Conservation (phyloP, 2,113 vertebrate genomes). For the Murina feae region DNA sequence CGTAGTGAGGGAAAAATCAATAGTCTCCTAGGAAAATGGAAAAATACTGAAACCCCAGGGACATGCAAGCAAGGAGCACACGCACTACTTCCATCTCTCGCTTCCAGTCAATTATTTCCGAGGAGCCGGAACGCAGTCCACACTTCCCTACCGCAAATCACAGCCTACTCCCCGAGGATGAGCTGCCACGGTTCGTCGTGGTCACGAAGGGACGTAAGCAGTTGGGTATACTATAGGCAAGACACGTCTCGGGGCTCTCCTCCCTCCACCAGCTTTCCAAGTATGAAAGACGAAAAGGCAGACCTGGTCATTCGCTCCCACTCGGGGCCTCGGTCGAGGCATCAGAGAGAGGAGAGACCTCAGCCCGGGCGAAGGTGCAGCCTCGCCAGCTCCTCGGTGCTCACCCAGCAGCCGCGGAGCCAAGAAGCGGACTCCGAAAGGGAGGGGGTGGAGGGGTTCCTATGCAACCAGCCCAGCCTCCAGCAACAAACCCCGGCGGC, state of each 20-base stretch:
- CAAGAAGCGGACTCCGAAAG: not conserved
- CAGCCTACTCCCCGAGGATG: not conserved
- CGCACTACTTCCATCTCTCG: not conserved
- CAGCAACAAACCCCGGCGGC: rapidly evolving
- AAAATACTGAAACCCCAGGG: not conserved
- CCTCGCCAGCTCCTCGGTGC: not conserved
- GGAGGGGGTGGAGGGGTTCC: rapidly evolving
- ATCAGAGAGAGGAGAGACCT: not conserved
- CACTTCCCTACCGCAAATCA: not conserved
- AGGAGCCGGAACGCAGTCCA: not conserved
- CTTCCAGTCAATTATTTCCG: not conserved
- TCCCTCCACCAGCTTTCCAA: not conserved
- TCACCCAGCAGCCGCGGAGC: not conserved
- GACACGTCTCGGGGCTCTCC: not conserved
- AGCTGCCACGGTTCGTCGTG: too few species aligned
- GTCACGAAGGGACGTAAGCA: not conserved
- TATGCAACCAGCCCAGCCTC: rapidly evolving
- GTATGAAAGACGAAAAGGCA: not conserved
- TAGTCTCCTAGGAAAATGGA: not conserved
- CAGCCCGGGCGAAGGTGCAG: rapidly evolving
- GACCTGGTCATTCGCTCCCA: not conserved
- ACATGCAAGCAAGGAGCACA: not conserved
- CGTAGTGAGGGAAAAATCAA: not conserved
- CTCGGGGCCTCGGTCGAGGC: not conserved
- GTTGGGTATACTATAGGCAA: not conserved